phyloP scores from a whole-genome alignment of 2,888 invertebrate species.

The Diadromus collaris region DNA sequence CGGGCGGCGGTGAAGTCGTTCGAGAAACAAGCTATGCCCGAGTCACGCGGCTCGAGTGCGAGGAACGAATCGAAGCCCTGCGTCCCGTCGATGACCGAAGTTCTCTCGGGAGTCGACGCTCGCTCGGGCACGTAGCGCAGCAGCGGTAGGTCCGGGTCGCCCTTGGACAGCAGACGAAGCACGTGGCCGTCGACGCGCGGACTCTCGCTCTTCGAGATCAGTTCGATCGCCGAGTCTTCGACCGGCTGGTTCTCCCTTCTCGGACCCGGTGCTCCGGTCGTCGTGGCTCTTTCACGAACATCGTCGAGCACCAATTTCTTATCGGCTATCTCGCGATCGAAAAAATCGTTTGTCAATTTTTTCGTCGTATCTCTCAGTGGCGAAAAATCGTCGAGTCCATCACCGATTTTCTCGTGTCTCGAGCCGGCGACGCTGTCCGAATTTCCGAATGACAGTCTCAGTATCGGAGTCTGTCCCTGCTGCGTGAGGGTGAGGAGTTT shows the following conservation, averaged over 20 bases:
- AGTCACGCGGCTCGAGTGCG: conserved; percentile 20
- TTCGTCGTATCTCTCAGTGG: not conserved
- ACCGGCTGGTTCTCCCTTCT: conserved; percentile 21
- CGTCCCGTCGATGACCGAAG: not conserved
- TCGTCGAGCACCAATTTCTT: not conserved
- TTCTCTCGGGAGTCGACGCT: conserved; percentile 42
- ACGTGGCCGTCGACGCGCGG: conserved; percentile 66
- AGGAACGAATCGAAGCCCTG: conserved; percentile 11
- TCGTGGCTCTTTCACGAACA: not conserved
- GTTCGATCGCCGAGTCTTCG: not conserved
- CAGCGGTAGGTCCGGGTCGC: conserved; percentile 68
- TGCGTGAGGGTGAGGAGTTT: conserved; percentile 71
- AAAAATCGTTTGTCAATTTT: not conserved
- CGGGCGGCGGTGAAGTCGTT: conserved; percentile 62
- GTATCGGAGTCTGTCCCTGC: conserved; percentile 72
- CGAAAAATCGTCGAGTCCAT: not conserved
- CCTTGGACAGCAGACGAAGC: conserved; percentile 69
- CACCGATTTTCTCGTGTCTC: not conserved
- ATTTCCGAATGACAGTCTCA: conserved; percentile 72
- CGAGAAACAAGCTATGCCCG: conserved; percentile 60
- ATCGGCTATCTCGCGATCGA: not conserved
- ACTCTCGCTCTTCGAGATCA: not conserved
- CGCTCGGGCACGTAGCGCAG: conserved; percentile 70
- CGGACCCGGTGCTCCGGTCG: not conserved
- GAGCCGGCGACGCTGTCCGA: not conserved